Evolutionary conservation across 2,113 vertebrate genomes (phyloP).

Genomic region (Bos indicus): DNA sequence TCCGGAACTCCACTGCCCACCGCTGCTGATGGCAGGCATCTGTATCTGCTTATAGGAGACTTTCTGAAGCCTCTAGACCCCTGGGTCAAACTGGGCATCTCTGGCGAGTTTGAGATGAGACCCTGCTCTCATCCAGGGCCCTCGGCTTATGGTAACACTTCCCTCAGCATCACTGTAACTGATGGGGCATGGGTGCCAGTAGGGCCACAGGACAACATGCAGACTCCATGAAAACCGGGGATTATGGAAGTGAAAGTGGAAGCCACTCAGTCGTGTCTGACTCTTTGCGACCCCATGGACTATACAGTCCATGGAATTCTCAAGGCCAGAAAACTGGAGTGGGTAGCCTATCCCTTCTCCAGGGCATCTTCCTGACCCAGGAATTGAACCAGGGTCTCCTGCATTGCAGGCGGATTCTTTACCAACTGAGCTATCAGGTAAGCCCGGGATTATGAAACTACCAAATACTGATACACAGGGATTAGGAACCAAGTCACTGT

Average conservation of each 20-base stretch:
- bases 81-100: not conserved
- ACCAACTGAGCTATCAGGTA: not conserved
- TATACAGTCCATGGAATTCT: not conserved
- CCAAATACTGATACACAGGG: slow-evolving; percentile 54
- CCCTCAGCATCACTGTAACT: not conserved
- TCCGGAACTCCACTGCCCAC: not conserved
- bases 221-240: not conserved
- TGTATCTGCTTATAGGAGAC: not conserved
- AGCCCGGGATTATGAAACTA: slow-evolving; percentile 14
- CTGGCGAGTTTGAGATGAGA: not conserved
- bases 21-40: not conserved
- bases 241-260: not conserved
- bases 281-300: not conserved
- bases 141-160: not conserved
- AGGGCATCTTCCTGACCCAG: not conserved
- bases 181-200: fast-evolving
- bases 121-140: not conserved
- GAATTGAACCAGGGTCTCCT: not conserved
- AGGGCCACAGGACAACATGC: not conserved
- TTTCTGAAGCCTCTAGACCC: not conserved
- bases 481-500: slow-evolving; percentile 64
- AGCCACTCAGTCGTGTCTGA: not conserved
- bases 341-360: not conserved
- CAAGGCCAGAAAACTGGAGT: not conserved
- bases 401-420: not conserved